Percentiles rank a stretch among this genome's conserved stretches.
These are phyloP conservation scores for Chiropotes sagulatus DNA, from an alignment of 2,797 vertebrate species.

Conservation along the genomic window DNA sequence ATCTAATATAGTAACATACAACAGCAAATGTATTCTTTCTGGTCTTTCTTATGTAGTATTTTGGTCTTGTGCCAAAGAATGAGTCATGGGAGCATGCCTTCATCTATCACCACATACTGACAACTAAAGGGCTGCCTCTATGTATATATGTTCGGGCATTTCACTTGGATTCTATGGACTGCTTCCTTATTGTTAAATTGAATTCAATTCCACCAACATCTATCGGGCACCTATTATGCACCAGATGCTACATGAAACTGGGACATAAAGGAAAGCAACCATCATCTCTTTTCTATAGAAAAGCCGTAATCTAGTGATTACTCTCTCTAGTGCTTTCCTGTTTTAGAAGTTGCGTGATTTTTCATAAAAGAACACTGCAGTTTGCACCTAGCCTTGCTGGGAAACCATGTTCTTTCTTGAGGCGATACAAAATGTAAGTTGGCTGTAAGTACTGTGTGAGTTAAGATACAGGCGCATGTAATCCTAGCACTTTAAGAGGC, in stretches of 20 bases:
- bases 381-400: not conserved
- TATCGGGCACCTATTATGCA: not conserved
- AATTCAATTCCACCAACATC: not conserved
- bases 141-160: not conserved
- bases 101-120: not conserved
- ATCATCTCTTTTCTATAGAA: not conserved
- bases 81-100: not conserved
- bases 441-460: not conserved
- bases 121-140: not conserved
- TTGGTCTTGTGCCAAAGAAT: not conserved
- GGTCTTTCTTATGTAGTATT: not conserved
- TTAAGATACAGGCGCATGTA: not conserved
- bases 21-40: not conserved
- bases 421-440: not conserved
- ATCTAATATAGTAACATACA: not conserved
- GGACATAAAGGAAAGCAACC: not conserved
- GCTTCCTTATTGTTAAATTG: not conserved
- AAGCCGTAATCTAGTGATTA: not conserved
- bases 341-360: not conserved
- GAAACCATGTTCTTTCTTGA: not conserved
- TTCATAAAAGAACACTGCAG: not conserved
- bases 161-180: not conserved
- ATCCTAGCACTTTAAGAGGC: no score
- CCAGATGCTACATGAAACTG: not conserved
- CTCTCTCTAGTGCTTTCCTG: not conserved